Evolutionary conservation across 23 tunicate species (phyloP), one percentile per base, ranked within the genome.

Genomic region (Phallusia fumigata): DNA sequence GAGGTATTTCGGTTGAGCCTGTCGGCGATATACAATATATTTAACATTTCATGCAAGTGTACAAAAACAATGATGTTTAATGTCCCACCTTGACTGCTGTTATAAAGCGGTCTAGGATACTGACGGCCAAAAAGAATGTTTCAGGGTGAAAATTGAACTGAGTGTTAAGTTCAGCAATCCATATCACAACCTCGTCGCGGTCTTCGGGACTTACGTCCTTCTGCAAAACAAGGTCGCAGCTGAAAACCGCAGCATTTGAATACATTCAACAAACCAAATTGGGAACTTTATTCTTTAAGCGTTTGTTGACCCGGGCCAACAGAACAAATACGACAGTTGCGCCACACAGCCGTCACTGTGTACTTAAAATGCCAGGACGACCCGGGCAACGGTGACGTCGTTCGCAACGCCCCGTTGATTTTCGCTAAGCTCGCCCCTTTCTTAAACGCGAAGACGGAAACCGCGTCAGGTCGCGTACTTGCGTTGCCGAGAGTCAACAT

Each of bases 1-100:
- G 79, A 94, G 91, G 84, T 94, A 94, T 75, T 87, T 89, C 30
- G 94, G 88, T 65, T 86, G 89, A 65, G 88, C 92, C 98, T 94
- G 80, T 35, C 74, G 80, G 26, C 18, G 11, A 77, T 18, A 33
- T 16, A 58, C 3, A n/a, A n/a, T n/a, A 58, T 6, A 58, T 6
- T 58, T 58, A 58, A 13, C 15, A 6, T 58, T 58, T 58, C 13
- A 5, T 21, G 69, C 28, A 58, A 58, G 69, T 58, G 69, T 58
- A 1, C 69, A 58, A 22, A 58, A 21, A 58, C 1, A 21, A 58
- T 8, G 26, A 16, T 58, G 16, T 31, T 19, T 47, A 33, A 18
- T 58, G 26, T 58, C 76, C 45, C 64, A 93, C 98, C 88, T 93
- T 93, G 51, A 93, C 98, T 15, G 78, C 32, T 58, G 98, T 93